Percentiles rank a stretch among this genome's conserved stretches.
phyloP scores from a whole-genome alignment of 2,888 invertebrate genomes.

The Athalia cordata region DNA sequence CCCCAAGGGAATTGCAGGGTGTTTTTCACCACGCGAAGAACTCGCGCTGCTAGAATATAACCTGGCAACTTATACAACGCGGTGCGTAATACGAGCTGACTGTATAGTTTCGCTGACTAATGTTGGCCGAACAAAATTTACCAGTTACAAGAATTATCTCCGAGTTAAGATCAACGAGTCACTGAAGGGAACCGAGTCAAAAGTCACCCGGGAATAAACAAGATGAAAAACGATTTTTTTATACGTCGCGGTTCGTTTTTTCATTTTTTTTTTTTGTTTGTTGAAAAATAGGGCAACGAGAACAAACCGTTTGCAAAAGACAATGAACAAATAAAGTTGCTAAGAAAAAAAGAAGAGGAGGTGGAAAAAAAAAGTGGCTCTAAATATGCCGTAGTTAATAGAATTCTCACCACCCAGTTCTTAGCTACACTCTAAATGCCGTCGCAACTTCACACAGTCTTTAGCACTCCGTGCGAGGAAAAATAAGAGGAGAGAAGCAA shows the following conservation, averaged over 20 bases:
- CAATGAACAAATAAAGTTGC: constrained; percentile 16
- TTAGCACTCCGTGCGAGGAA: no score
- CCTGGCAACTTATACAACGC: no score
- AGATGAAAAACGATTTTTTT: background rate
- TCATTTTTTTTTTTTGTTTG: no score
- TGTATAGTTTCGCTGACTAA: constrained; percentile 38
- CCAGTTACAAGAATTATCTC: background rate
- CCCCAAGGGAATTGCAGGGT: constrained; percentile 46
- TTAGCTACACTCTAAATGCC: no score
- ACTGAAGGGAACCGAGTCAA: background rate
- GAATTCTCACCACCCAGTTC: background rate
- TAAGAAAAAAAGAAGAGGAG: constrained; percentile 26
- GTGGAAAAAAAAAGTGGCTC: background rate
- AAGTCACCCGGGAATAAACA: no score
- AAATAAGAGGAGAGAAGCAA: no score
- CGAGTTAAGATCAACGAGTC: background rate
- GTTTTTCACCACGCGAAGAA: constrained; percentile 34
- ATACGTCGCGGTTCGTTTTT: background rate
- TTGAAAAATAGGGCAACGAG: background rate
- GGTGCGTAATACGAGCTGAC: constrained; percentile 23
- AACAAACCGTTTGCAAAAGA: constrained; percentile 27
- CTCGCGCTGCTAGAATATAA: no score
- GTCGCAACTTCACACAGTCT: no score
- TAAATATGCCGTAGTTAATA: background rate
- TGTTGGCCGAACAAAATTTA: constrained; percentile 38